Base-by-base conservation (phyloP, 2,113 vertebrate species). In the Clinocottus analis region DNA sequence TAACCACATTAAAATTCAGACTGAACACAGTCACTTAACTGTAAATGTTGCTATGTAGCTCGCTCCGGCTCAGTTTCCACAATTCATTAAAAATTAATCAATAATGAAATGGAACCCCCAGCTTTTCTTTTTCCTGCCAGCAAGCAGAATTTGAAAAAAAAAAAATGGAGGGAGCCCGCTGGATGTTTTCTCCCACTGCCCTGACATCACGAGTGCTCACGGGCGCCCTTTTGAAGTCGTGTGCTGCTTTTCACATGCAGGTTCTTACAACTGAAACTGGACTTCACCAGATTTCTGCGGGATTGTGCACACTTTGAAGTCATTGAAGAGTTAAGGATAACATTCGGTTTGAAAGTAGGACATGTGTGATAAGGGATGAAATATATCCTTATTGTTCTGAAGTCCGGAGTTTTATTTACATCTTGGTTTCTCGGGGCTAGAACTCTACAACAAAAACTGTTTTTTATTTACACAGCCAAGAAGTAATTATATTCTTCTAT, bases 81-180 rank as follows among this genome's bases (percentile, higher is more conserved):
- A 58, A 58, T 58, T 31, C 56, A 93, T 94, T 91, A 93, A 92
- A 94, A 90, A 93, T 93, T 77, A 91, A 93, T 91, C 87, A 58
- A 82, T 93, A 87, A 91, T 87, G 90, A 92, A 91, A 92, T 64
- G 53, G 87, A 86, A 91, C 77, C 76, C 87, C 69, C 53, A 75
- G 75, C 41, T 85, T 64, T 80, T 53, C 82, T 53, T 74, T 82
- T 74, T 82, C 43, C 86, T 81, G 66, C 64, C 75, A 80, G 81
- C 72, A 27, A 70, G 80, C 69, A 66, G 80, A 84, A 73, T 47
- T 47, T 29, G 31, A 75, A 66, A 75, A 65, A 61, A 41, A 41
- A 33, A 14, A 43, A 43, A 43, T 56, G 27, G 71, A 85, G 31
- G 68, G 56, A 47, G 71, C 63, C 73, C 59, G 23, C 37, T 60